phyloP scores from a whole-genome alignment of 2,113 vertebrate species.

The Mesembrinibis cayennensis region DNA sequence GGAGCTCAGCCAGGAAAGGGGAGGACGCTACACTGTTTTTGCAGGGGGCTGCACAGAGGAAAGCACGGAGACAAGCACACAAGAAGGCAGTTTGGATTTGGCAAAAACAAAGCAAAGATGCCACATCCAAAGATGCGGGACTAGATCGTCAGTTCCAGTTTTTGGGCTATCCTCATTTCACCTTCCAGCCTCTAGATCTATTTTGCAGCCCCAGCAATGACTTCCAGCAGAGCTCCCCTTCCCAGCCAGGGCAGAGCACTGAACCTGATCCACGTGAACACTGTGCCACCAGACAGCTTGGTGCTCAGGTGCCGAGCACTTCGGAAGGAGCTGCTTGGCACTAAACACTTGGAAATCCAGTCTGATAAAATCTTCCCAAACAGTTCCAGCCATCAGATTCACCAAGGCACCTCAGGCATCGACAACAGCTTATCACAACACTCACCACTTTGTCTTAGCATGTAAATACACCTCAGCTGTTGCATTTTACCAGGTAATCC shows the following conservation, averaged over 20 bases:
- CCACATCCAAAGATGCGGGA: background rate
- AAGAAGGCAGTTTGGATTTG: background rate
- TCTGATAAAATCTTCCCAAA: background rate
- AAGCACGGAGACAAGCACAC: rapidly evolving
- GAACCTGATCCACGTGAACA: background rate
- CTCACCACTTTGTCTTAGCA: background rate
- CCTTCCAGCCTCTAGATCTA: background rate
- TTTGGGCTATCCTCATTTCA: background rate
- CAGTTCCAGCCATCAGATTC: background rate
- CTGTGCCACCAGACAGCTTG: background rate
- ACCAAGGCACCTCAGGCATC: background rate
- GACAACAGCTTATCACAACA: background rate
- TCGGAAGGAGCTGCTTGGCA: background rate
- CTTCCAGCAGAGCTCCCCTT: background rate
- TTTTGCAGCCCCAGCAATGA: background rate
- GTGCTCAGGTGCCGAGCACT: background rate
- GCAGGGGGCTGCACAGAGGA: background rate
- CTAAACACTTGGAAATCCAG: background rate
- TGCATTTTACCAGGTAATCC: background rate
- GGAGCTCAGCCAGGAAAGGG: background rate
- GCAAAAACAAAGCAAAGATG: background rate
- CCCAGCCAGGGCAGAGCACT: background rate
- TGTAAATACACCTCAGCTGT: background rate
- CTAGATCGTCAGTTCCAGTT: rapidly evolving
- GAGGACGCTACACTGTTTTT: background rate